Evolutionary conservation across 1,140 invertebrate species (phyloP).

Genomic region (Mycetomoellerius zeteki): DNA sequence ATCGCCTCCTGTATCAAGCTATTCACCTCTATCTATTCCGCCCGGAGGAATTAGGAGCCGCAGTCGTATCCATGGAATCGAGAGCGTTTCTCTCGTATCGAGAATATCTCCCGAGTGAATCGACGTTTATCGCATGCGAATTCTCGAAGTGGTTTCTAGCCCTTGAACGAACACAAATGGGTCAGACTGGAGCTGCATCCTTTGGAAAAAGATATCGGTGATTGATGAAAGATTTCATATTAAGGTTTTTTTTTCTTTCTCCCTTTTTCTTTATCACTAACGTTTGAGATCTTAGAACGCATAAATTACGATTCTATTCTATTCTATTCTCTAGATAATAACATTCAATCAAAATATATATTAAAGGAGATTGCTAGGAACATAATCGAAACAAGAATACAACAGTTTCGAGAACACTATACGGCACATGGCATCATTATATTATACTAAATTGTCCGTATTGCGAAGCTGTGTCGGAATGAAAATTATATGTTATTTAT

Average conservation of each 20-base stretch:
- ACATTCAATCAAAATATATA: background rate
- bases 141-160: slow-evolving; percentile 62
- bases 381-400: background rate
- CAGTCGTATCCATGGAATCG: slow-evolving; percentile 69
- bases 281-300: too few species aligned
- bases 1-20: slow-evolving; percentile 62
- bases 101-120: slow-evolving; percentile 68
- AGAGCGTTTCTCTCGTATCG: slow-evolving; percentile 69
- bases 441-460: background rate
- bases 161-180: slow-evolving; percentile 27
- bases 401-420: background rate
- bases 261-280: background rate
- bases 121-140: slow-evolving; percentile 61
- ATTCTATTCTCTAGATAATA: background rate
- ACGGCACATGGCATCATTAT: background rate
- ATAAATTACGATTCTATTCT: too few species aligned
- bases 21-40: slow-evolving; percentile 31
- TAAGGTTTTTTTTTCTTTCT: background rate
- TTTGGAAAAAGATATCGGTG: background rate
- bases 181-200: background rate
- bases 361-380: background rate
- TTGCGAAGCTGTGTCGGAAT: background rate
- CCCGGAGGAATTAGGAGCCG: slow-evolving; percentile 70
- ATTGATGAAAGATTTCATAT: background rate
- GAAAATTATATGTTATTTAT: slow-evolving; percentile 40